phyloP scores from a whole-genome alignment of 2,797 vertebrate species.

The Sebastes steindachneri region DNA sequence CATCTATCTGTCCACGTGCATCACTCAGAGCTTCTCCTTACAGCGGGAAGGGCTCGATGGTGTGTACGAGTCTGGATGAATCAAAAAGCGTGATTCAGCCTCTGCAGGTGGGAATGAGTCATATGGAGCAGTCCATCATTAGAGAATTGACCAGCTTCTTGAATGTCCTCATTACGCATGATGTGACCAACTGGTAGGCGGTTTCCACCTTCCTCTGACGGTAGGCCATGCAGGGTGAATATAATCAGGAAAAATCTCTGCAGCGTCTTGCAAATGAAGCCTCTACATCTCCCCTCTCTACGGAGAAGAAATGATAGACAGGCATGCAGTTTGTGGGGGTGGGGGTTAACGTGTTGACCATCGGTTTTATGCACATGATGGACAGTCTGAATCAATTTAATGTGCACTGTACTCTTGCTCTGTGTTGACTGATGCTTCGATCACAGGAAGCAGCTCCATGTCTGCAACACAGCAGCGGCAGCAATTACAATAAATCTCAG shows the following conservation, averaged over 20 bases:
- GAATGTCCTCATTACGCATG: background rate
- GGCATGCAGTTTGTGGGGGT: background rate
- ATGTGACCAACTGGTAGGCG: background rate
- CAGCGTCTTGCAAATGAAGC: background rate
- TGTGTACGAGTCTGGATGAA: background rate
- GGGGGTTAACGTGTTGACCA: slow-evolving; percentile 10
- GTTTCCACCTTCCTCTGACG: background rate
- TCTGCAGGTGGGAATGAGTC: slow-evolving; percentile 10
- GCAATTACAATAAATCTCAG: slow-evolving; percentile 59
- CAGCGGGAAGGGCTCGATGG: background rate
- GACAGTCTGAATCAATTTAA: slow-evolving; percentile 45
- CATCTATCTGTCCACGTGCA: slow-evolving; percentile 11
- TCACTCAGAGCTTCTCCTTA: background rate
- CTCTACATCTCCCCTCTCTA: background rate
- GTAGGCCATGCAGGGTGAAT: background rate
- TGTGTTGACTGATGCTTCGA: slow-evolving; percentile 51
- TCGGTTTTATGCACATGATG: slow-evolving; percentile 34
- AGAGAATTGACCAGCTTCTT: background rate
- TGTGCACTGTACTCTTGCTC: slow-evolving; percentile 7
- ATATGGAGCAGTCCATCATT: slow-evolving; percentile 6
- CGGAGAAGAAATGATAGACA: slow-evolving; percentile 23
- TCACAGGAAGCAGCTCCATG: slow-evolving; percentile 51
- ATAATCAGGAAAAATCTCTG: background rate
- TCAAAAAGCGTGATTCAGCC: background rate
- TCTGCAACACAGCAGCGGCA: slow-evolving; percentile 45